Evolutionary conservation across 2,113 vertebrate species (phyloP).

Genomic region (Lepisosteus osseus): DNA sequence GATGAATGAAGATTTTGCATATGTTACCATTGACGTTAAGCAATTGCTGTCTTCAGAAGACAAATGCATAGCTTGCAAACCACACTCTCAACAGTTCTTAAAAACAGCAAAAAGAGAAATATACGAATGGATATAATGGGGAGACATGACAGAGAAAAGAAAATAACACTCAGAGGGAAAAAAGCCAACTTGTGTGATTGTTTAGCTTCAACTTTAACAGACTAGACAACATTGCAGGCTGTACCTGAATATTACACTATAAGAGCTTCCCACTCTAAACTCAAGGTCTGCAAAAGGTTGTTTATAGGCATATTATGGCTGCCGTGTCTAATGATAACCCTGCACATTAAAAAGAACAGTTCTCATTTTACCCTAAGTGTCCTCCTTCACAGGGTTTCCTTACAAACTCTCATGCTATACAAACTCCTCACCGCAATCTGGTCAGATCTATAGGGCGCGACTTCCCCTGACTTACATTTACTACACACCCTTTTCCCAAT

Average conservation of each 20-base stretch:
- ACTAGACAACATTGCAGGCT: conserved; percentile 62
- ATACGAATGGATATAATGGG: conserved; percentile 40
- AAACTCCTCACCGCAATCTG: conserved; percentile 9
- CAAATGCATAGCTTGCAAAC: conserved; percentile 58
- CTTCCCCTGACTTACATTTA: not conserved
- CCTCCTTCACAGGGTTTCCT: not conserved
- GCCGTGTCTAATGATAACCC: conserved; percentile 26
- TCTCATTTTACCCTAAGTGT: not conserved
- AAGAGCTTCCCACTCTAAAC: conserved; percentile 30
- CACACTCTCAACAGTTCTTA: conserved; percentile 67
- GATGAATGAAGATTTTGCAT: too few species aligned
- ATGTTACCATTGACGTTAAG: too few species aligned
- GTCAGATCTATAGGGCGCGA: not conserved
- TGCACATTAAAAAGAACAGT: conserved; percentile 39
- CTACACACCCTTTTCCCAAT: not conserved
- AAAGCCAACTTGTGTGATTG: conserved; percentile 34
- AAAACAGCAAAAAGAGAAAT: conserved; percentile 66
- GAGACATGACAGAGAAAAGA: conserved; percentile 50
- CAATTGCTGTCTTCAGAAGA: conserved; percentile 34
- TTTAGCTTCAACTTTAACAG: conserved; percentile 58
- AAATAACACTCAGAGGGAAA: conserved; percentile 45
- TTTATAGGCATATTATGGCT: conserved; percentile 56
- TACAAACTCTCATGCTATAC: conserved; percentile 5
- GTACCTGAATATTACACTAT: conserved; percentile 54
- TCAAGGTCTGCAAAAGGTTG: conserved; percentile 48